phyloP scores from a whole-genome alignment of 2,113 vertebrate species.

The Brevimyrus niger region DNA sequence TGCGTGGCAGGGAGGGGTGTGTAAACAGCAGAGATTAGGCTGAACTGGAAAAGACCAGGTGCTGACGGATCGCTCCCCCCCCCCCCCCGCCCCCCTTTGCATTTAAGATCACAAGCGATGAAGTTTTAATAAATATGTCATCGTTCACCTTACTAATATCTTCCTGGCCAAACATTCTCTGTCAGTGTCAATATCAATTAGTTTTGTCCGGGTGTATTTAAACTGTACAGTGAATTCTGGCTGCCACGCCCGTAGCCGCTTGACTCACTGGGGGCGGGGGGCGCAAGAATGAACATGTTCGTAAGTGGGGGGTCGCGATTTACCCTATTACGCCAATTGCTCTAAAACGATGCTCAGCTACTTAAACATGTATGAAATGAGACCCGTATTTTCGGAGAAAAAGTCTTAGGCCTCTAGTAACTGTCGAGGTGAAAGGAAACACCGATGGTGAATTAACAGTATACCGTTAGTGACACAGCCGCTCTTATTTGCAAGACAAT shows the following conservation, averaged over 20 bases:
- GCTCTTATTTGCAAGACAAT: slow-evolving; percentile 15
- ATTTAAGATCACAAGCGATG: background rate
- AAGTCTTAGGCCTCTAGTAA: background rate
- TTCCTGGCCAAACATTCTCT: background rate
- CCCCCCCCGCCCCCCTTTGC: background rate
- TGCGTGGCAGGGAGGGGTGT: slow-evolving; percentile 15
- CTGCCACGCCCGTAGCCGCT: background rate
- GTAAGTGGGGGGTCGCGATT: background rate
- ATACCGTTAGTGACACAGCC: slow-evolving; percentile 11
- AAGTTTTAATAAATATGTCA: background rate
- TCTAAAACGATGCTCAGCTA: background rate
- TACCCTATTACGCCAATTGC: background rate
- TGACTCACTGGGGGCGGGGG: background rate
- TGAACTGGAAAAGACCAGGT: slow-evolving; percentile 9
- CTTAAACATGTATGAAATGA: background rate
- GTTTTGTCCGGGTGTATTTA: background rate
- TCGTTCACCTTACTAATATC: background rate
- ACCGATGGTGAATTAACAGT: background rate
- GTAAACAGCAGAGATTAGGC: slow-evolving; percentile 20
- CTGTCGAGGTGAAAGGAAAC: background rate
- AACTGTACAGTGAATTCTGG: background rate
- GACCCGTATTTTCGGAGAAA: background rate
- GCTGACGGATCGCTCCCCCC: background rate
- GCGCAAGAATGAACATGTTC: slow-evolving; percentile 1
- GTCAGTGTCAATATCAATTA: background rate